Base-by-base conservation (phyloP, 2,797 vertebrate species). In the Lagodon rhomboides region DNA sequence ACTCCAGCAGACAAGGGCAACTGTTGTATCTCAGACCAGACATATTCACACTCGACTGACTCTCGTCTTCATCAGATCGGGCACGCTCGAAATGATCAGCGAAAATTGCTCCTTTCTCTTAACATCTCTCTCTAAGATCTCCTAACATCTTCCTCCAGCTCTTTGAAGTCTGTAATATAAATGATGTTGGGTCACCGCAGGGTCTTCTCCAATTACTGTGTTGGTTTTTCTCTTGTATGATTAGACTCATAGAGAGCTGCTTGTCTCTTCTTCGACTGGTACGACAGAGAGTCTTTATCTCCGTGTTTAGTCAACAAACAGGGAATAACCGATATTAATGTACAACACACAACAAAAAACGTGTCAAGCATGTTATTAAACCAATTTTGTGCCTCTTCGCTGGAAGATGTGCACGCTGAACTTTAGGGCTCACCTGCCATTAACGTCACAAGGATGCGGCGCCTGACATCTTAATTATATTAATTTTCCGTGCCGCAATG, bases 91-190 rank as follows among this genome's bases (percentile, higher is more conserved):
- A 93, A 91, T 90, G 76, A 94, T 94, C 90, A 80, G 79, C 89
- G 79, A 81, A 94, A 92, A 94, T 94, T 93, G 87, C 89, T 30
- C 78, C 87, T 86, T 92, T 83, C 86, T 83, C 85, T 75, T 54
- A 84, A 73, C 87, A 85, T 94, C 89, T 89, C 91, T 89, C 88
- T 69, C 2, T 77, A 85, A 86, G 93, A 94, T 95, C 93, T 93
- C 75, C 68, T 84, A 90, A 89, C 90, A 92, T 94, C 90, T 93
- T 89, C 83, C 87, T 91, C 84, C 88, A 86, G 84, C 79, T 84
- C 94, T 96, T 95, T 96, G 95, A 95, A 94, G 94, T 94, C 79
- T 85, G 85, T 94, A 92, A 95, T 95, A 94, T 90, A 90, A 91
- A 91, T 86, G 89, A 92, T 73, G 83, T 79, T 68, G 86, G 92